These are phyloP conservation scores for Chaetogeoica ovagalla DNA, from an alignment of 2,888 invertebrate genomes.

Conservation along the genomic window DNA sequence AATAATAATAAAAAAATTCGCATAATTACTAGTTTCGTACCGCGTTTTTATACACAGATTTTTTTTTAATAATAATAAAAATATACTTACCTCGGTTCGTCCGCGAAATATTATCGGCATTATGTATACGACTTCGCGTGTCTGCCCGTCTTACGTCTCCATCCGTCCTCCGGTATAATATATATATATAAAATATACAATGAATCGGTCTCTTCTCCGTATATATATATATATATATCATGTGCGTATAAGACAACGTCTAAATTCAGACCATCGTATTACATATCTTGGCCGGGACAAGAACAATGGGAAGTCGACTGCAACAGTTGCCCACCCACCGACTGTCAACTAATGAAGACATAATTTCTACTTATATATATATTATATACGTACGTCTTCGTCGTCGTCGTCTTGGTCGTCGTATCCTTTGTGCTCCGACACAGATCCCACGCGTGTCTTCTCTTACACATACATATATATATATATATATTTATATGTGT, in stretches of 20 bases:
- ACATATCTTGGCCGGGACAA: neutral
- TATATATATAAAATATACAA: neutral
- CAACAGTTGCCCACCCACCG: slow-evolving; percentile 43
- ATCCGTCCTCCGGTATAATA: too few species aligned
- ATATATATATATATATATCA: neutral
- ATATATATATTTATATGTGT: too few species aligned
- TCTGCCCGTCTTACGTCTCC: too few species aligned
- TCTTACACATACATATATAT: neutral
- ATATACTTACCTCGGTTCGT: too few species aligned
- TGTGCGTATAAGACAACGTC: slow-evolving; percentile 5
- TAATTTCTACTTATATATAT: slow-evolving; percentile 47
- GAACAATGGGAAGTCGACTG: neutral
- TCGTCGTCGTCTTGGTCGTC: neutral
- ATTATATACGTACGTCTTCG: slow-evolving; percentile 1
- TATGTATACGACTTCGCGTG: too few species aligned
- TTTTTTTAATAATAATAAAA: too few species aligned
- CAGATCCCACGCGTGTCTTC: slow-evolving; percentile 40
- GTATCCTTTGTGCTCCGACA: slow-evolving; percentile 45
- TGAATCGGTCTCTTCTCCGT: slow-evolving; percentile 2
- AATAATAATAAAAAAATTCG: too few species aligned
- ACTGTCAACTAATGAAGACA: slow-evolving; percentile 53
- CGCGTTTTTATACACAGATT: too few species aligned
- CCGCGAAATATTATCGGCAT: too few species aligned
- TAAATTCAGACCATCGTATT: slow-evolving; percentile 43
- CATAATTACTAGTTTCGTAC: too few species aligned